Base-by-base conservation (phyloP, 2,113 vertebrate genomes). In the Baryphthengus martii region DNA sequence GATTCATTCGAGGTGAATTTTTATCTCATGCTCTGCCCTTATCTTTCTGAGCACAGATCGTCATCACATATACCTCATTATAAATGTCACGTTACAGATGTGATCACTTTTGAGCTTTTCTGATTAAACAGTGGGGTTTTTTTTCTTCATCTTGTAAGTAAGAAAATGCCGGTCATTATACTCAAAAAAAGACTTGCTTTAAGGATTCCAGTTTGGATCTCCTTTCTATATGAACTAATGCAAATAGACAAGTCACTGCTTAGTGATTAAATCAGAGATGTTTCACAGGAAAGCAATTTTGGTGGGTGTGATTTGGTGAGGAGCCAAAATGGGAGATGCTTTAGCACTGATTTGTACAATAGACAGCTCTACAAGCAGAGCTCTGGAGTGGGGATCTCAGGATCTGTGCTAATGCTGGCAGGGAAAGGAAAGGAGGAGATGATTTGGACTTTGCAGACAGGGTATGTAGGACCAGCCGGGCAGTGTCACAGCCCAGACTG, bases 1-100 rank as follows among this genome's bases (percentile, higher is more conserved):
- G 45, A 79, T 73, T 89, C 15, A 33, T 79, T 93, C 68, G 33
- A 81, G 59, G 33, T 77, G 58, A 91, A 42, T 55, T 93, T 95
- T 89, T 91, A 56, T 83, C 50, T 91, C 50, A 24, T 55, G 11
- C 45, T 70, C 33, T 80, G 20, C 15, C 71, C 31, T 93, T 91
- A 47, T 65, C 44, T 88, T 83, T 80, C 67, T 73, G 39, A 90
- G 42, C 65, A 45, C 25, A 88, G n/a, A 74, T 13, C 7, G 2
- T 58, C 50, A 68, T 52, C n/a, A 42, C 5, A 17, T 75, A 37
- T n/a, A 29, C 18, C 11, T 44, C 47, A 35, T 52, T 67, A 78
- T 67, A 75, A 78, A 87, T 68, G 31, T 42, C 21, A 12, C 1
- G 1, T 49, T 58, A 76, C 6, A 79, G 23, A 72, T 62, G 20